These are phyloP conservation scores for Drosophila sturtevanti DNA, from an alignment of 1,140 invertebrate genomes.

Conservation along the genomic window DNA sequence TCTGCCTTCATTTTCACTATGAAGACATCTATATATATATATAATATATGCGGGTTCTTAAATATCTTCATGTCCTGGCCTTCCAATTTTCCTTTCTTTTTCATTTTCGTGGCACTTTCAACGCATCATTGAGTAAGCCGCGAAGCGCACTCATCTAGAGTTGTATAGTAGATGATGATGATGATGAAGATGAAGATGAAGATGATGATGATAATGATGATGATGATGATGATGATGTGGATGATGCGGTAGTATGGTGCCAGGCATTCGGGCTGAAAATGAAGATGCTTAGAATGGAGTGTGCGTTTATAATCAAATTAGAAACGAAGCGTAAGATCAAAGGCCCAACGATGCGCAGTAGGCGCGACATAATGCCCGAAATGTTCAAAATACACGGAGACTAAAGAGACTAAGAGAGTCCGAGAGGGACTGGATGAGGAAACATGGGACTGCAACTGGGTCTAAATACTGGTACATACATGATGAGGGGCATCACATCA, in stretches of 20 bases:
- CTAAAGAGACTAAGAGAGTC: neutral
- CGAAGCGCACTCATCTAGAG: slow-evolving; percentile 69
- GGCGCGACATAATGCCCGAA: slow-evolving; percentile 79
- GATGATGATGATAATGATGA: no score
- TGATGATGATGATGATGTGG: no score
- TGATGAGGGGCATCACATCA: slow-evolving; percentile 58
- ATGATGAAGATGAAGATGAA: no score
- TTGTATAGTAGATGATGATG: neutral
- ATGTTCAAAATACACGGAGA: slow-evolving; percentile 64
- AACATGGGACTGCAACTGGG: no score
- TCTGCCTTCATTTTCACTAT: neutral
- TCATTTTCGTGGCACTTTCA: slow-evolving; percentile 76
- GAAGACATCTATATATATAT: no score
- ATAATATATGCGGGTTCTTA: slow-evolving; percentile 16
- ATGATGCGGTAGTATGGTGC: slow-evolving; percentile 34
- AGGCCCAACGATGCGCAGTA: slow-evolving; percentile 61
- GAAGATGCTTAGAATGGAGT: slow-evolving; percentile 62
- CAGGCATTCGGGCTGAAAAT: slow-evolving; percentile 63
- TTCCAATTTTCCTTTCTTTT: slow-evolving; percentile 2
- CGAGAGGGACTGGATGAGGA: slow-evolving; percentile 4
- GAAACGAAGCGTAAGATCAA: slow-evolving; percentile 80
- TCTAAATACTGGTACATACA: slow-evolving; percentile 58
- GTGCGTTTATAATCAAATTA: slow-evolving; percentile 81
- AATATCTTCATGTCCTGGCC: slow-evolving; percentile 71
- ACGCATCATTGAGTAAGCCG: slow-evolving; percentile 78